These are phyloP conservation scores for Formica exsecta DNA, from an alignment of 1,140 invertebrate species.

Conservation along the genomic window DNA sequence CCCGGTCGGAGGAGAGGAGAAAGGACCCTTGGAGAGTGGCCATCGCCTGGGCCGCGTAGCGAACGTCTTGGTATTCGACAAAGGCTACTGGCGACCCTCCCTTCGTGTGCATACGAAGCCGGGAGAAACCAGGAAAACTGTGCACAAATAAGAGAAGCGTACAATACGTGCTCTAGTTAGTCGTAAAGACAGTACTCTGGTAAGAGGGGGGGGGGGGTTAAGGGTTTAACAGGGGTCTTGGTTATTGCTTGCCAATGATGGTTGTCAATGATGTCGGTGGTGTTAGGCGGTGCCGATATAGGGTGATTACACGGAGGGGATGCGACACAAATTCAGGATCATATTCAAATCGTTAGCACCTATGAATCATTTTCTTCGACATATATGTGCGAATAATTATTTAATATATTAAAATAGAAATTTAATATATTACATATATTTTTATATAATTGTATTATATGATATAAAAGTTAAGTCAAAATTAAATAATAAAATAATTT, in stretches of 20 bases:
- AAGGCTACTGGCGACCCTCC: slow-evolving; percentile 97
- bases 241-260: slow-evolving; percentile 46
- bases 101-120: slow-evolving; percentile 98
- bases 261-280: slow-evolving; percentile 43
- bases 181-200: slow-evolving; percentile 74
- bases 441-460: not conserved
- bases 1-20: slow-evolving; percentile 97
- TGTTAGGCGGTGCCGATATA: slow-evolving; percentile 53
- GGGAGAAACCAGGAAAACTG: slow-evolving; percentile 98
- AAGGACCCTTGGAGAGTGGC: slow-evolving; percentile 96
- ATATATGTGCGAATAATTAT: slow-evolving; percentile 4
- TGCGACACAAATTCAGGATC: slow-evolving; percentile 37
- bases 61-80: slow-evolving; percentile 97
- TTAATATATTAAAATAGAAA: slow-evolving; percentile 9
- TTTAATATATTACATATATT: not conserved
- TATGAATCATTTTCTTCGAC: slow-evolving; percentile 31
- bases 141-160: slow-evolving; percentile 88
- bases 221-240: slow-evolving; percentile 52
- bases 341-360: slow-evolving; percentile 24
- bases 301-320: slow-evolving; percentile 55
- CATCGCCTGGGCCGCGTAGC: slow-evolving; percentile 96
- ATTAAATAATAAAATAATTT: slow-evolving; percentile 9
- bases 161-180: slow-evolving; percentile 82
- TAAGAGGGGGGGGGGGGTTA: slow-evolving; percentile 54
- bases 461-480: not conserved